phyloP scores from a whole-genome alignment of 2,888 invertebrate genomes.

The Netelia virgata region DNA sequence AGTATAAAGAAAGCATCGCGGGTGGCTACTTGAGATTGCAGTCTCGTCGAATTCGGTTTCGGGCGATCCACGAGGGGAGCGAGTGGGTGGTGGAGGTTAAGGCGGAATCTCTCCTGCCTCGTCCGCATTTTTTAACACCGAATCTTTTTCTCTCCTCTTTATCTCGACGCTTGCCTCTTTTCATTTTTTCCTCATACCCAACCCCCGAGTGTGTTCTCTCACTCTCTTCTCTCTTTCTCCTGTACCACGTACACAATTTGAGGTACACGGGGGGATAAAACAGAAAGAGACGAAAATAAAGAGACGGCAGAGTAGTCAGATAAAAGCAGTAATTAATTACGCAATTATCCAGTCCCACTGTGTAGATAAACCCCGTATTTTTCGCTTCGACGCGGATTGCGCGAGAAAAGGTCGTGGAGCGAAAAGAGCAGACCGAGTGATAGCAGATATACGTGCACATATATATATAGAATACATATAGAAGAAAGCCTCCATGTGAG shows the following conservation, averaged over 20 bases:
- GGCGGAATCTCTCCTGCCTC: conserved; percentile 79
- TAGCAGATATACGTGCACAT: neutral
- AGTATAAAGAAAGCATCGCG: conserved; percentile 55
- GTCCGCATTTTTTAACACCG: conserved; percentile 83
- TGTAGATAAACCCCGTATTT: conserved; percentile 79
- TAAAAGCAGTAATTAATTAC: conserved; percentile 82
- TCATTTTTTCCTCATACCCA: conserved; percentile 30
- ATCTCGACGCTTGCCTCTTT: conserved; percentile 57
- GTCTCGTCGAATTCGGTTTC: conserved; percentile 70
- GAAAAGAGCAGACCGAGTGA: neutral
- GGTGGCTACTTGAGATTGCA: conserved; percentile 81
- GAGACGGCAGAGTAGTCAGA: conserved; percentile 67
- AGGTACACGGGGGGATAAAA: conserved; percentile 54
- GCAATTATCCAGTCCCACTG: conserved; percentile 79
- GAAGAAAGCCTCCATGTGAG: conserved; percentile 65
- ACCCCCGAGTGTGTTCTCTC: conserved; percentile 26
- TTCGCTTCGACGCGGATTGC: conserved; percentile 78
- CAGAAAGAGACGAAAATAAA: conserved; percentile 27
- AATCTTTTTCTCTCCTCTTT: conserved; percentile 70
- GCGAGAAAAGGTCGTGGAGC: conserved; percentile 44
- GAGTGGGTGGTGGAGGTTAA: neutral
- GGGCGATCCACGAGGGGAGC: conserved; percentile 72
- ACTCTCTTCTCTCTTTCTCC: conserved; percentile 14
- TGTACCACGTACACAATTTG: neutral
- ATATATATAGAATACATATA: neutral